Evolutionary conservation across 1,140 invertebrate species (phyloP).

Genomic region (Procambarus virginalis): DNA sequence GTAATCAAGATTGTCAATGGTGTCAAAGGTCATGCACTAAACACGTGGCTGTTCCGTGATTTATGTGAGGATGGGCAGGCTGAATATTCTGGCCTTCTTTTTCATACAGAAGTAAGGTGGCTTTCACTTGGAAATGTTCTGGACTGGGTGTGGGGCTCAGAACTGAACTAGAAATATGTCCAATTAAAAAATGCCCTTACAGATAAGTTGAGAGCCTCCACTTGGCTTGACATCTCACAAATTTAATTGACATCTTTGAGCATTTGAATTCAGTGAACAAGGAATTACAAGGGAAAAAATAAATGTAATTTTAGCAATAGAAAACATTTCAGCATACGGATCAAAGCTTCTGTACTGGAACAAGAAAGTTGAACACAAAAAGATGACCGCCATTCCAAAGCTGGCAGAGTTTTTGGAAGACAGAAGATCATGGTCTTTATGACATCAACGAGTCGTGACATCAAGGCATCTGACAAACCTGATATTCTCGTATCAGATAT

Average conservation of each 20-base stretch:
- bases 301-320: conserved; percentile 2
- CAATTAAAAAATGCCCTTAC: not conserved
- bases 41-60: conserved; percentile 9
- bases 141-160: conserved; percentile 9
- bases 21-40: conserved; percentile 22
- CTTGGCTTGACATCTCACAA: conserved; percentile 24
- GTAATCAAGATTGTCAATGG: conserved; percentile 19
- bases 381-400: not conserved
- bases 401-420: conserved; percentile 24
- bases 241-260: conserved; percentile 29
- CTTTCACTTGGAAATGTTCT: conserved; percentile 33
- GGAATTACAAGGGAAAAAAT: not conserved
- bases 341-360: no score
- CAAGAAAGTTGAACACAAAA: no score
- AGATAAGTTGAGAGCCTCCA: not conserved
- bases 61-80: conserved; percentile 23
- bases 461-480: no score
- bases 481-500: no score
- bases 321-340: no score
- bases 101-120: not conserved
- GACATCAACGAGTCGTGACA: no score
- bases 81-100: conserved; percentile 1
- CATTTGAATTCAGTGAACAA: conserved; percentile 22
- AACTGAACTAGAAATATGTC: conserved; percentile 39
- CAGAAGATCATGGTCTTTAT: not conserved